Evolutionary conservation across 2,888 invertebrate species (phyloP).

Genomic region (Agonopterix alstromeriana): DNA sequence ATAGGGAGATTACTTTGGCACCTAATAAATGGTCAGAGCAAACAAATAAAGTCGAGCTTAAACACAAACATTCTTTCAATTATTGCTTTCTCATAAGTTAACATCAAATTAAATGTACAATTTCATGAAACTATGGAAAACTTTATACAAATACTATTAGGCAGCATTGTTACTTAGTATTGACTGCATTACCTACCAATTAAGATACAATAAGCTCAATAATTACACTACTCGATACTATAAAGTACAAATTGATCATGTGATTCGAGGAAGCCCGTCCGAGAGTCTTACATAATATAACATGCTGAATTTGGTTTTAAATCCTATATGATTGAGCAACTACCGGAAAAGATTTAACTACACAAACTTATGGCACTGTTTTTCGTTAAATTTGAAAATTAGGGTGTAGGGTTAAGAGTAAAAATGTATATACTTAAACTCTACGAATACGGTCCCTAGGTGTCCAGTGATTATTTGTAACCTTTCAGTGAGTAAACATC

Average conservation of each 20-base stretch:
- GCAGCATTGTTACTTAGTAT: constrained; percentile 2
- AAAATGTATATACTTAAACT: constrained; percentile 25
- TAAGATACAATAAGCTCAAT: constrained; percentile 24
- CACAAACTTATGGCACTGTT: constrained; percentile 63
- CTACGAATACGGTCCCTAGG: constrained; percentile 28
- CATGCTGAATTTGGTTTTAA: constrained; percentile 29
- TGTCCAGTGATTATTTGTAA: background rate
- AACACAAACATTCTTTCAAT: too few relatives aligned
- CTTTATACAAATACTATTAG: background rate
- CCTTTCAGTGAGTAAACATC: constrained; percentile 4
- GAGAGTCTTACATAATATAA: constrained; percentile 40
- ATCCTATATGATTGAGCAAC: constrained; percentile 41
- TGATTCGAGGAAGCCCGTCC: constrained; percentile 55
- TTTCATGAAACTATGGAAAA: background rate
- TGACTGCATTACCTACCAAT: constrained; percentile 12
- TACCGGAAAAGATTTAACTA: constrained; percentile 39
- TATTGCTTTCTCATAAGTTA: too few relatives aligned
- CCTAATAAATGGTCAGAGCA: constrained; percentile 3
- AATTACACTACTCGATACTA: constrained; percentile 5
- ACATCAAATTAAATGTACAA: background rate
- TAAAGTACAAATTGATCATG: constrained; percentile 21
- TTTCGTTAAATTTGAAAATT: constrained; percentile 53
- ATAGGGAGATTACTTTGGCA: constrained; percentile 15
- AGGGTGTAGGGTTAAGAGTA: constrained; percentile 18
- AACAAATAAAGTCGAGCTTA: background rate